phyloP scores from a whole-genome alignment of 1,140 invertebrate genomes.

The Lasaia peninsularis region DNA sequence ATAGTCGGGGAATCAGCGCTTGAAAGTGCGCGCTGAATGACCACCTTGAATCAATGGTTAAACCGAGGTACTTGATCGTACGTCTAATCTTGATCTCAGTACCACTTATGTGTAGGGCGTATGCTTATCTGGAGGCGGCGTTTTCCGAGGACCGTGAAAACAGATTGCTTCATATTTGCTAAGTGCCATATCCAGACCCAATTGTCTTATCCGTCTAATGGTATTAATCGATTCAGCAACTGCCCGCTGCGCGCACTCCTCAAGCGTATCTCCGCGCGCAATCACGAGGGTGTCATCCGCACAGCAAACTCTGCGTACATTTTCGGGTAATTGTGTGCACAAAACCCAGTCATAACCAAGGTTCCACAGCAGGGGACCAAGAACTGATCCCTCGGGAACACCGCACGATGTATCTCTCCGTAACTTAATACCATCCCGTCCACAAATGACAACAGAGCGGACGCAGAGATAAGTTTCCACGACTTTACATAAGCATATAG shows the following conservation, averaged over 20 bases:
- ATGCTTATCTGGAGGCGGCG: no score
- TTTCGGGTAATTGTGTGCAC: not conserved
- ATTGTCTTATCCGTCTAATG: not conserved
- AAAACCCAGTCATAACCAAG: slow-evolving; percentile 7
- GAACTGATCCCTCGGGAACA: slow-evolving; percentile 28
- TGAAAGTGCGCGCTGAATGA: no score
- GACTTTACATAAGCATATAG: not conserved
- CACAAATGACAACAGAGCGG: not conserved
- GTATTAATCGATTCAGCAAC: not conserved
- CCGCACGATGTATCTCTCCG: not conserved
- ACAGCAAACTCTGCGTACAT: slow-evolving; percentile 18
- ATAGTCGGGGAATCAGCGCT: no score
- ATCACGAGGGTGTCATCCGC: slow-evolving; percentile 24
- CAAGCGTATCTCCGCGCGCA: not conserved
- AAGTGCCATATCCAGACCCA: not conserved
- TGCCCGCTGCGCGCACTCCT: not conserved
- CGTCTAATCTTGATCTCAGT: no score
- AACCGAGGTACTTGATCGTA: no score
- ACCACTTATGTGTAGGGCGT: no score
- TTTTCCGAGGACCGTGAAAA: no score
- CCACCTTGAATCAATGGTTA: no score
- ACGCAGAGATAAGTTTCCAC: not conserved
- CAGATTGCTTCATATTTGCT: no score
- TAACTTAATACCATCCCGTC: not conserved
- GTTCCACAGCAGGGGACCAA: slow-evolving; percentile 37